Conservation (phyloP, 2,888 invertebrate species). For the Helobdella robusta region DNA sequence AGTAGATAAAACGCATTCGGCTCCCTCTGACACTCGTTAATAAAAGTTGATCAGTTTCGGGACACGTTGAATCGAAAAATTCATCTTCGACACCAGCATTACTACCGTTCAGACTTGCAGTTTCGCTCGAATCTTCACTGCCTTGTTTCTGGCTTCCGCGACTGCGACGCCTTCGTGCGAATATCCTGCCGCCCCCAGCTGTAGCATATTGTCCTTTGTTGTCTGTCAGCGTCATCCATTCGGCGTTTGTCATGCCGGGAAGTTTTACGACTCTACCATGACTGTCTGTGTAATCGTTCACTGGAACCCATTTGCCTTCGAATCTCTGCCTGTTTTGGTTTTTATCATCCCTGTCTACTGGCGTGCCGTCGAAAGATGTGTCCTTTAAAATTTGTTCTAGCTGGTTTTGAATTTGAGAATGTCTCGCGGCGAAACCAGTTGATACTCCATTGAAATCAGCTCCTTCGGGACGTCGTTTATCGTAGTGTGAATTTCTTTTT, state of each 20-base stretch:
- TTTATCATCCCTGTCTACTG: constrained; percentile 9
- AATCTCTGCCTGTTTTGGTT: constrained; percentile 6
- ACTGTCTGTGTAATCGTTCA: constrained; percentile 4
- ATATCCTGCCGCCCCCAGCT: constrained; percentile 15
- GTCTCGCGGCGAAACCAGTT: not conserved
- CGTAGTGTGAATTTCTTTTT: too few species aligned
- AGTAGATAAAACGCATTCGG: constrained; percentile 7
- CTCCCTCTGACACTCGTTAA: not conserved
- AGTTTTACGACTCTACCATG: constrained; percentile 10
- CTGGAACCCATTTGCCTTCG: constrained; percentile 23
- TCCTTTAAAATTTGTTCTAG: not conserved
- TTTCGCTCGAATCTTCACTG: not conserved
- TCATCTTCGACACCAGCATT: constrained; percentile 4
- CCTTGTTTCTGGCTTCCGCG: not conserved
- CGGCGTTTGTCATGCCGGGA: constrained; percentile 12
- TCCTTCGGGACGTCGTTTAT: too few species aligned
- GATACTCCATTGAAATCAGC: too few species aligned
- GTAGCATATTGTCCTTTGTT: constrained; percentile 15
- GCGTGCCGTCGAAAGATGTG: not conserved
- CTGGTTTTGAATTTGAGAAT: constrained; percentile 5
- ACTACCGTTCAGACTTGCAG: not conserved
- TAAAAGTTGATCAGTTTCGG: constrained; percentile 10
- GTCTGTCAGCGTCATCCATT: constrained; percentile 20
- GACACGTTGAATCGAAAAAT: not conserved
- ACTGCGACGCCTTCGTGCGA: constrained; percentile 7